phyloP scores from a whole-genome alignment of 2,113 vertebrate genomes.

The Puntigrus tetrazona region DNA sequence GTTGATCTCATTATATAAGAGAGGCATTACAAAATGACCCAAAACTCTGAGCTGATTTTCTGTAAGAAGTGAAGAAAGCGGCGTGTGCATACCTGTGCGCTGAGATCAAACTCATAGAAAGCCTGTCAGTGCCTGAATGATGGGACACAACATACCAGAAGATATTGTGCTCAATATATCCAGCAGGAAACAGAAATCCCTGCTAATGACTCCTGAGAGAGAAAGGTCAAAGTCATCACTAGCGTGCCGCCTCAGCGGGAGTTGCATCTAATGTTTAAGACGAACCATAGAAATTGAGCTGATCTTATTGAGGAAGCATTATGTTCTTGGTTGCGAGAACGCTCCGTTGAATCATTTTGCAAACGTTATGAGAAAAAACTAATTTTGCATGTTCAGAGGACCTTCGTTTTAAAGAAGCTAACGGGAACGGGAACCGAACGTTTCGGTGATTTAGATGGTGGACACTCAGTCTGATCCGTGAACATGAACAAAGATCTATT shows the following conservation, averaged over 20 bases:
- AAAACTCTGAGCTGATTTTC: not conserved
- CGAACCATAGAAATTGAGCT: no score
- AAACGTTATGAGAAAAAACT: not conserved
- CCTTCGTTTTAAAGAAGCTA: not conserved
- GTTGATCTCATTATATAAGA: conserved; percentile 4
- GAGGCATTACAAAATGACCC: not conserved
- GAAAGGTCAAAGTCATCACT: not conserved
- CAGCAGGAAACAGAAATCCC: not conserved
- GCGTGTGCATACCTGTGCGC: not conserved
- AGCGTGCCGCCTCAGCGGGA: no score
- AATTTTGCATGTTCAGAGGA: not conserved
- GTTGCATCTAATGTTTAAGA: no score
- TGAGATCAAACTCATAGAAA: conserved; percentile 6
- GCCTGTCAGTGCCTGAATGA: conserved; percentile 4
- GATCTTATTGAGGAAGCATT: no score
- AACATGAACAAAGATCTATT: not conserved
- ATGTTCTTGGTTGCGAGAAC: not conserved
- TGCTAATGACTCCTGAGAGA: not conserved
- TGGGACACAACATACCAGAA: not conserved
- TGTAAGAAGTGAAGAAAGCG: not conserved
- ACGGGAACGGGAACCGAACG: not conserved
- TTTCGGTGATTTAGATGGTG: not conserved
- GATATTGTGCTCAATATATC: not conserved
- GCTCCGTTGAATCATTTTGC: not conserved
- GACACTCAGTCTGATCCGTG: not conserved